A percentile compares a stretch with the other conserved stretches of the same genome.
Conservation (phyloP, 2,888 invertebrate genomes). For the Cryptocephalus moraei region DNA sequence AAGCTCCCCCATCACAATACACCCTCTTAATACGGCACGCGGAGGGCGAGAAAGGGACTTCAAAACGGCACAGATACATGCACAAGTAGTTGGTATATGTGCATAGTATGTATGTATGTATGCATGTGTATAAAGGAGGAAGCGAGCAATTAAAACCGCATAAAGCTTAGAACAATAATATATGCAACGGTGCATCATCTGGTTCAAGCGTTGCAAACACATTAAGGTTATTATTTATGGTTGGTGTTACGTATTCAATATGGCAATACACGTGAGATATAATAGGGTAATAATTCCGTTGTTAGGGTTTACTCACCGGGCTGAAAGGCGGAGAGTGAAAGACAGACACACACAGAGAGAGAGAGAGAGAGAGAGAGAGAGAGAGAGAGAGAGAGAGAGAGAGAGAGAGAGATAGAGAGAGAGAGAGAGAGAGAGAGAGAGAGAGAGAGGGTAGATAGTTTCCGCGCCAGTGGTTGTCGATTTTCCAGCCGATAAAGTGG, state of each 20-base stretch:
- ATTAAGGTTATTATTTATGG: conserved; percentile 2
- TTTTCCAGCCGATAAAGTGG: no score
- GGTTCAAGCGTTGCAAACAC: conserved; percentile 2
- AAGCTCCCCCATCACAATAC: no score
- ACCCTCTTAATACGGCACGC: no score
- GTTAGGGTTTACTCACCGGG: neutral
- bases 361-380: no score
- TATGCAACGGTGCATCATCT: conserved; percentile 1
- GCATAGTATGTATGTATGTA: neutral
- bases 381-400: no score
- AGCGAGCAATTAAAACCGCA: neutral
- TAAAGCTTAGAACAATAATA: conserved; percentile 1
- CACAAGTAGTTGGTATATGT: neutral
- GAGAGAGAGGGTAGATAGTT: no score
- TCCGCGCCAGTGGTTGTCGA: no score
- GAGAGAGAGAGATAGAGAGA: no score
- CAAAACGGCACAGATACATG: neutral
- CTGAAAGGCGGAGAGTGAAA: no score
- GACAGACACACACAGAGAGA: no score
- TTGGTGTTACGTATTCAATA: conserved; percentile 1
- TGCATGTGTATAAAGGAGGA: neutral
- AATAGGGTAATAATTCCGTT: conserved; percentile 2
- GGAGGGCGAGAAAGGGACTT: no score
- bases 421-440: no score
- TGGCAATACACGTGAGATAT: conserved; percentile 3